phyloP scores from a whole-genome alignment of 1,140 invertebrate species.

The Aphelinus certus region DNA sequence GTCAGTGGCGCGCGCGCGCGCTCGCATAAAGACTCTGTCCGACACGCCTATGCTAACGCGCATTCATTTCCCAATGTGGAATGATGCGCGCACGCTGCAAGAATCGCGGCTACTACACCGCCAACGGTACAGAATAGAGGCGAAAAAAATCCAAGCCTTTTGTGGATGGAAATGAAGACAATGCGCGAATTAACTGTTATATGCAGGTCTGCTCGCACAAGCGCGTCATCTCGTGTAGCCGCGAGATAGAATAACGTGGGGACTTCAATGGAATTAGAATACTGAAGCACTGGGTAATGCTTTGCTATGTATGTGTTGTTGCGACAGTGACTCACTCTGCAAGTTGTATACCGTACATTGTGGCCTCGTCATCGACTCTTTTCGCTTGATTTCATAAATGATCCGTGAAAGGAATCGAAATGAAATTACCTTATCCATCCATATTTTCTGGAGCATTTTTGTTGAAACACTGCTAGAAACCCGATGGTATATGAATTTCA shows the following conservation, averaged over 20 bases:
- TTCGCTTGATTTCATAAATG: too few species aligned
- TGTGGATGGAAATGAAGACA: slow-evolving; percentile 29
- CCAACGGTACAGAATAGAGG: background rate
- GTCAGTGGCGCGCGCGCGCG: background rate
- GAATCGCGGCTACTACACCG: too few species aligned
- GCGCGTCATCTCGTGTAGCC: background rate
- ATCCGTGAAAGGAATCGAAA: too few species aligned
- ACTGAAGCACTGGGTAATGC: background rate
- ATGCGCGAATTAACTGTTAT: slow-evolving; percentile 32
- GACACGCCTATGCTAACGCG: slow-evolving; percentile 35
- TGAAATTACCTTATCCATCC: too few species aligned
- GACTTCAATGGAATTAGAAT: slow-evolving; percentile 12
- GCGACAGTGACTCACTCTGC: too few species aligned
- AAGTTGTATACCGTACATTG: too few species aligned
- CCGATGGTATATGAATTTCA: too few species aligned
- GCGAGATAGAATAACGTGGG: background rate
- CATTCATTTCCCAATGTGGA: slow-evolving; percentile 17
- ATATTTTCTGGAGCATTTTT: too few species aligned
- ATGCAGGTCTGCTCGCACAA: background rate
- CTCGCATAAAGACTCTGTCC: background rate
- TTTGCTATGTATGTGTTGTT: too few species aligned
- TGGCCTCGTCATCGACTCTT: too few species aligned
- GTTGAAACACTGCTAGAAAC: too few species aligned
- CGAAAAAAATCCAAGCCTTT: slow-evolving; percentile 18
- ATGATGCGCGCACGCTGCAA: background rate